Evolutionary conservation across 1,140 invertebrate genomes (phyloP).

Genomic region (Lepidurus apus): DNA sequence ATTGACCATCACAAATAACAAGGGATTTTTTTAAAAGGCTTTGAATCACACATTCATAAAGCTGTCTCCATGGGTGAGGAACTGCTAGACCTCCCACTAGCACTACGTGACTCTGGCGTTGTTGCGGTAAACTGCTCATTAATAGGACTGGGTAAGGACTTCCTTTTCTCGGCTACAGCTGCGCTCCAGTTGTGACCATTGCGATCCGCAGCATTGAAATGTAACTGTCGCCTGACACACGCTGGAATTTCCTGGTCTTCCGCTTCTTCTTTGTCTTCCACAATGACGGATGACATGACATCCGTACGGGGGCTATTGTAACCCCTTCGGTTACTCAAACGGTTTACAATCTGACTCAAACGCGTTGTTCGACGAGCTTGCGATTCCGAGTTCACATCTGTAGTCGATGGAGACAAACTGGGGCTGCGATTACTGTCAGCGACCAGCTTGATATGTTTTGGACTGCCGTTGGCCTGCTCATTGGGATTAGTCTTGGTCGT

Average conservation of each 20-base stretch:
- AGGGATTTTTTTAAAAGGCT: no score
- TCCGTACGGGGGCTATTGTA: constrained; percentile 58
- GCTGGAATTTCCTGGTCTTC: constrained; percentile 42
- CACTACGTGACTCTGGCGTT: not conserved
- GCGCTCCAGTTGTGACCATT: not conserved
- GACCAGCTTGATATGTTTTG: constrained; percentile 50
- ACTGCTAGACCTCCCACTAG: not conserved
- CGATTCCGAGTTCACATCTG: constrained; percentile 34
- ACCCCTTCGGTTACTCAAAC: constrained; percentile 39
- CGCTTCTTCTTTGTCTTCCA: constrained; percentile 71
- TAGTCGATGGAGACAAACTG: constrained; percentile 61
- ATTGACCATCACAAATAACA: no score
- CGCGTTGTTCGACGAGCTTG: constrained; percentile 38
- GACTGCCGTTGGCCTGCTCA: constrained; percentile 47
- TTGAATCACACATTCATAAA: not conserved
- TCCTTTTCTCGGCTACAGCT: constrained; percentile 3
- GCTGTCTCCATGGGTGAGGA: constrained; percentile 12
- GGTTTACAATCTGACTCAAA: constrained; percentile 39
- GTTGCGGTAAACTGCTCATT: not conserved
- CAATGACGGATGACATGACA: constrained; percentile 74
- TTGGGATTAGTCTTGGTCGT: constrained; percentile 42
- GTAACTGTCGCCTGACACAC: not conserved
- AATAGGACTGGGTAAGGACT: not conserved
- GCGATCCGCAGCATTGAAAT: not conserved
- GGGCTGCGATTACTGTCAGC: constrained; percentile 51